Conservation (phyloP, 2,113 vertebrate genomes). For the Isichthys henryi region DNA sequence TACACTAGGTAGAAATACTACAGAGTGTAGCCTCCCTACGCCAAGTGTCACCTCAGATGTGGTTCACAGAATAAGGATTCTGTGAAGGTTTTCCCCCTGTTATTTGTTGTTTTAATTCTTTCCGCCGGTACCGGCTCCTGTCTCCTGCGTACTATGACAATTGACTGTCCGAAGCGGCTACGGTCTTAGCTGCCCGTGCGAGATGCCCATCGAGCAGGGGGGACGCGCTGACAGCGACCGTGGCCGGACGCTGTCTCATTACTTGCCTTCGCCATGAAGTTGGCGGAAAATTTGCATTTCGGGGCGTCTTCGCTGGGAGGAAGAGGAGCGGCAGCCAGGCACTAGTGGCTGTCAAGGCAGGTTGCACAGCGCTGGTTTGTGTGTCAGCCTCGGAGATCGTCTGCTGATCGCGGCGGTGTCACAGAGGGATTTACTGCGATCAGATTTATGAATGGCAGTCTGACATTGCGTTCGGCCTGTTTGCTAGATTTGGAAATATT, state of each 20-base stretch:
- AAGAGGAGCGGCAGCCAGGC: background rate
- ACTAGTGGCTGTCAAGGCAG: constrained; percentile 11
- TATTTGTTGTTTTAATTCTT: constrained; percentile 2
- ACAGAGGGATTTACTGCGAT: constrained; percentile 1
- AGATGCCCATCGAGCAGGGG: constrained; percentile 18
- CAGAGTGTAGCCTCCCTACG: constrained; percentile 8
- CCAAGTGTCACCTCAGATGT: constrained; percentile 13
- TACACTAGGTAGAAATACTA: constrained; percentile 7
- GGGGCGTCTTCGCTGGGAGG: constrained; percentile 22
- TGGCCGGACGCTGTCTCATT: constrained; percentile 17
- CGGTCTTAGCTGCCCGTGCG: constrained; percentile 6
- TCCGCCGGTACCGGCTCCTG: constrained; percentile 7
- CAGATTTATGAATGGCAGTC: constrained; percentile 29
- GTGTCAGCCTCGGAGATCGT: constrained; percentile 13
- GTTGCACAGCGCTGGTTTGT: background rate
- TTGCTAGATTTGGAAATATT: constrained; percentile 6
- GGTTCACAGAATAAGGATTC: constrained; percentile 12
- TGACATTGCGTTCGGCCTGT: constrained; percentile 19
- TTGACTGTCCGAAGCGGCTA: background rate
- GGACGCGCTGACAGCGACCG: constrained; percentile 17
- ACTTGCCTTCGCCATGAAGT: constrained; percentile 21
- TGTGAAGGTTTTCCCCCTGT: background rate
- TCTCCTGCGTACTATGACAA: constrained; percentile 6
- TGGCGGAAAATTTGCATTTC: constrained; percentile 21
- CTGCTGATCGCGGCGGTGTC: background rate